Evolutionary conservation across 1,140 invertebrate genomes (phyloP), one percentile per base, ranked within the genome.

Genomic region (Drosophila parabipectinata): DNA sequence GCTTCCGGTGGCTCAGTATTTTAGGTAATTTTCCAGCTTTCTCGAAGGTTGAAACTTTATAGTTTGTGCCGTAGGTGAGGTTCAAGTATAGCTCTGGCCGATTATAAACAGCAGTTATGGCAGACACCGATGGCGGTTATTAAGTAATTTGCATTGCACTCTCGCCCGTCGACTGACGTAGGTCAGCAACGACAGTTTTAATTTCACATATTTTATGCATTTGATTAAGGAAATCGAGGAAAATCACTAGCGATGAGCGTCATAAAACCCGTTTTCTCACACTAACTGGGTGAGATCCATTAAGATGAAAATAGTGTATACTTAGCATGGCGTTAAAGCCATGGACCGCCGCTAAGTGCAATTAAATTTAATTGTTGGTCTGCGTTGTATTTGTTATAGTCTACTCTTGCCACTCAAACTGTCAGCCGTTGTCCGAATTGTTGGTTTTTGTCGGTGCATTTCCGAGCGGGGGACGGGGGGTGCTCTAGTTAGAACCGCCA

Each of bases 141-240:
- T 69, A 44, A 76, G 34, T 32, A 59, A 52, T 56, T 59, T 56
- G 26, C 45, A 24, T 54, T 62, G 44, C 69, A 55, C 18, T 26
- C 37, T 69, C 73, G 57, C 69, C 51, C 39, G 12, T 41, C 8
- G 14, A 41, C 37, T 67, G 81, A 79, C 80, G 62, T 80, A 72
- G 80, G 80, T 85, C 77, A 85, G 67, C 61, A 55, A 26, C 45
- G n/a, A 26, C 30, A 62, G 53, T 30, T 64, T 84, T 73, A 77
- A 85, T 73, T 66, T 69, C 56, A 45, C 68, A 85, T 77, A 85
- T 77, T 73, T 77, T 48, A 73, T 59, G 34, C 58, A 77, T 64
- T 78, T 75, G 56, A 87, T 87, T 72, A 56, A 88, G 83, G 83
- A 88, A 87, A 87, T 87, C 68, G 53, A 88, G 83, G 83, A 88